Conservation (phyloP, 2,888 invertebrate genomes). For the Mycalesis mineus region DNA sequence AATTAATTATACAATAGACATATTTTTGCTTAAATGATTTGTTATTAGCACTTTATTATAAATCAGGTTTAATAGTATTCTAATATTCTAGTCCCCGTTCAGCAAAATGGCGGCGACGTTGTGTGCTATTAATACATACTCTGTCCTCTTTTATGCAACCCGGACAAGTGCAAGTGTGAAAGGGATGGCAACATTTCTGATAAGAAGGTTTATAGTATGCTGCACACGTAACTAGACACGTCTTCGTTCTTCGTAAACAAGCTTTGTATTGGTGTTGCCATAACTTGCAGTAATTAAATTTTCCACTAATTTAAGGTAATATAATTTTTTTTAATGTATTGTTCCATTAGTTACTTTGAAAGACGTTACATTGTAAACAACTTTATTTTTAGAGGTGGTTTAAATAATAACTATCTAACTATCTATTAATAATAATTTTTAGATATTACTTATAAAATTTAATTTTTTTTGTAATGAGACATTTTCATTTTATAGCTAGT, state of each 20-base stretch:
- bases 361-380: too few relatives aligned
- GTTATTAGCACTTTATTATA: constrained; percentile 25
- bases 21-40: background rate
- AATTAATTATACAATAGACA: constrained; percentile 2
- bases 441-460: too few relatives aligned
- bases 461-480: too few relatives aligned
- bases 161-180: constrained; percentile 35
- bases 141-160: constrained; percentile 46
- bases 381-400: too few relatives aligned
- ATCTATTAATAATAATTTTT: too few relatives aligned
- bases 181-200: constrained; percentile 56
- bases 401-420: too few relatives aligned
- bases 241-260: constrained; percentile 74
- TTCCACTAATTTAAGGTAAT: constrained; percentile 26
- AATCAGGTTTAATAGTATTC: constrained; percentile 41
- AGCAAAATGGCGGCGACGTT: constrained; percentile 73
- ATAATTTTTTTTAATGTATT: background rate
- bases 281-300: constrained; percentile 21
- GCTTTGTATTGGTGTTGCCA: constrained; percentile 57
- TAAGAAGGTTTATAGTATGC: constrained; percentile 56
- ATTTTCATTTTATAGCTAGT: too few relatives aligned
- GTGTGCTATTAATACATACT: constrained; percentile 66
- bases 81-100: constrained; percentile 61
- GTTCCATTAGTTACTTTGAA: background rate
- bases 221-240: constrained; percentile 76